phyloP scores from a whole-genome alignment of 35 echinoderm and acorn worm genomes.

The Heliocidaris erythrogramma region DNA sequence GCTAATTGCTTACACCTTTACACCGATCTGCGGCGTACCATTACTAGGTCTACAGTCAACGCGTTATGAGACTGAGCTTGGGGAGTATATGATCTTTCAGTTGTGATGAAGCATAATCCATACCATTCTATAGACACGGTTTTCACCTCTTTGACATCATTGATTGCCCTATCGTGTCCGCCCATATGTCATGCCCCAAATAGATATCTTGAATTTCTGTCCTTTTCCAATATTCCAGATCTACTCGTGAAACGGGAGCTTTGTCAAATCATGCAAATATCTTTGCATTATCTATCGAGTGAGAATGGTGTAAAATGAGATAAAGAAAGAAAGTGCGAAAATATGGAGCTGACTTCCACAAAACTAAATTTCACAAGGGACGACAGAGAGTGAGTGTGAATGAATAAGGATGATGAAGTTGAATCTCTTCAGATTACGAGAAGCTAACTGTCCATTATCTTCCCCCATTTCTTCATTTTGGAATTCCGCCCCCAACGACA shows the following conservation, averaged over 20 bases:
- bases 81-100: neutral
- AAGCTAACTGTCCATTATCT: neutral
- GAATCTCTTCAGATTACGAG: neutral
- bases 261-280: neutral
- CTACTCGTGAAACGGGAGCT: neutral
- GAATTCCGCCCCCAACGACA: neutral
- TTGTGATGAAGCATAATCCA: conserved; percentile 19
- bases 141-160: conserved; percentile 49
- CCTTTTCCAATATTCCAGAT: neutral
- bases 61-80: neutral
- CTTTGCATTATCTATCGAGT: neutral
- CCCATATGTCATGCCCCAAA: conserved; percentile 23
- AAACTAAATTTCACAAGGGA: neutral
- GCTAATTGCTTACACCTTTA: conserved; percentile 55
- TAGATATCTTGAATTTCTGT: conserved; percentile 12
- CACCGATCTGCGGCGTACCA: neutral
- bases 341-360: conserved; percentile 1
- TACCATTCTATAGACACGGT: conserved; percentile 28
- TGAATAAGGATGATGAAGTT: conserved; percentile 18
- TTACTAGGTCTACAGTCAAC: neutral
- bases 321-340: neutral
- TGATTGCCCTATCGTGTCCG: conserved; percentile 37
- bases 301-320: neutral
- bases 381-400: neutral
- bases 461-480: neutral